These are phyloP conservation scores for Polylopha cassiicola DNA, from an alignment of 2,888 invertebrate species.

Conservation along the genomic window DNA sequence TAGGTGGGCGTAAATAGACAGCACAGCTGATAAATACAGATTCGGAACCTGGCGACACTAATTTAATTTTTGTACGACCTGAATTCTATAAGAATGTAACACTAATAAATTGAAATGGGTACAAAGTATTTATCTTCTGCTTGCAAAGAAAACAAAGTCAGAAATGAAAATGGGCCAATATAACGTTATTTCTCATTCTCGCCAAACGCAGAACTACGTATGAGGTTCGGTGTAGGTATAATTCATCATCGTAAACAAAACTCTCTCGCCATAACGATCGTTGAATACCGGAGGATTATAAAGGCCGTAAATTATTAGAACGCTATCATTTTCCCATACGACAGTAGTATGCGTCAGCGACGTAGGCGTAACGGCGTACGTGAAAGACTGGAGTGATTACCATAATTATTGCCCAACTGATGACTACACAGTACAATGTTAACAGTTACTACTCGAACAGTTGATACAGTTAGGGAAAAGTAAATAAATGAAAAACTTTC, in stretches of 20 bases:
- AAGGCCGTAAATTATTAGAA: constrained; percentile 14
- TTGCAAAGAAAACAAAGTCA: too few species aligned
- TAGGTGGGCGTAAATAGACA: too few species aligned
- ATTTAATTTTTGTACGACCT: too few species aligned
- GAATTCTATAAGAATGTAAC: too few species aligned
- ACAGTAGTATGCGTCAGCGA: constrained; percentile 7
- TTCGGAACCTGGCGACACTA: too few species aligned
- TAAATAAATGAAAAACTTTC: constrained; percentile 8
- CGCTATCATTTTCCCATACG: constrained; percentile 15
- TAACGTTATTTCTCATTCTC: too few species aligned
- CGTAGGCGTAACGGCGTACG: constrained; percentile 3
- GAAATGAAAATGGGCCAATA: too few species aligned
- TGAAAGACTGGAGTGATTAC: constrained; percentile 15
- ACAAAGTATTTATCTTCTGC: too few species aligned
- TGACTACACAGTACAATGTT: neutral
- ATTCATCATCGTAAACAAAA: constrained; percentile 19
- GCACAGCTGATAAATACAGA: too few species aligned
- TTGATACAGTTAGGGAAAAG: constrained; percentile 12
- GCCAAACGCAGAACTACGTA: constrained; percentile 11
- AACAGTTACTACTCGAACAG: too few species aligned
- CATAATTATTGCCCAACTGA: constrained; percentile 14
- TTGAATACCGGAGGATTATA: constrained; percentile 16
- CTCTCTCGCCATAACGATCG: constrained; percentile 11
- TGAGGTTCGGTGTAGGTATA: constrained; percentile 1
- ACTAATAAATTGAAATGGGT: too few species aligned